A percentile compares a stretch with the other conserved stretches of the same genome.
phyloP scores from a whole-genome alignment of 2,797 vertebrate species.

The Anguilla marmorata region DNA sequence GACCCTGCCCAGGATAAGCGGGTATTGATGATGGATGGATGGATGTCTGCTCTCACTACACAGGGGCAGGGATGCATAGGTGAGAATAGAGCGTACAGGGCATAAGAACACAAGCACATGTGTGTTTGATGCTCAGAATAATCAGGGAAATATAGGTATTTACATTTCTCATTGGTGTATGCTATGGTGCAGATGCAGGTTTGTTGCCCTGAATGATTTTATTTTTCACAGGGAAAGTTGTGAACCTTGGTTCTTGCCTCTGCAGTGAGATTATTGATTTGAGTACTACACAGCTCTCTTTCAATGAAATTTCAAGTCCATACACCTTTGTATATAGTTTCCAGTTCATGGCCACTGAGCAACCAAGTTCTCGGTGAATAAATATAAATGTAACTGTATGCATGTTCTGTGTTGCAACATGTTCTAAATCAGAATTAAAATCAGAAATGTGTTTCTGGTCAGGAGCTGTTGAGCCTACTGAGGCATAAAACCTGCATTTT shows the following conservation, averaged over 20 bases:
- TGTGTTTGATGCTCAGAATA: slow-evolving; percentile 22
- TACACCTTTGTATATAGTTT: not conserved
- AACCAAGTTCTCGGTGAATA: not conserved
- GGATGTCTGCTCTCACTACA: not conserved
- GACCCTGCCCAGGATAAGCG: too few species aligned
- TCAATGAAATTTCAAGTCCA: not conserved
- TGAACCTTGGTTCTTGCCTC: not conserved
- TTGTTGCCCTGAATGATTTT: not conserved
- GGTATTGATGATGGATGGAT: too few species aligned
- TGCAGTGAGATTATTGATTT: not conserved
- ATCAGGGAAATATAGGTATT: not conserved
- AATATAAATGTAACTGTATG: not conserved
- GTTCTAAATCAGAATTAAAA: not conserved
- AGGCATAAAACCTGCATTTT: not conserved
- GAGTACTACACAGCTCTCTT: not conserved
- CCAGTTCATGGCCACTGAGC: not conserved
- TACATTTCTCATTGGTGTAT: not conserved
- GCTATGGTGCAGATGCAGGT: not conserved
- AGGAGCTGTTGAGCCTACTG: not conserved
- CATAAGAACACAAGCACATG: not conserved
- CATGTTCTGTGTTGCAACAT: not conserved
- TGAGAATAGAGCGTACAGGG: not conserved
- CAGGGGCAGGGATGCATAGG: not conserved
- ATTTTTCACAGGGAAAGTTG: not conserved
- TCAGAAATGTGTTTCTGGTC: not conserved